phyloP scores from a whole-genome alignment of 2,797 vertebrate genomes.

The Tarsius wallacei region DNA sequence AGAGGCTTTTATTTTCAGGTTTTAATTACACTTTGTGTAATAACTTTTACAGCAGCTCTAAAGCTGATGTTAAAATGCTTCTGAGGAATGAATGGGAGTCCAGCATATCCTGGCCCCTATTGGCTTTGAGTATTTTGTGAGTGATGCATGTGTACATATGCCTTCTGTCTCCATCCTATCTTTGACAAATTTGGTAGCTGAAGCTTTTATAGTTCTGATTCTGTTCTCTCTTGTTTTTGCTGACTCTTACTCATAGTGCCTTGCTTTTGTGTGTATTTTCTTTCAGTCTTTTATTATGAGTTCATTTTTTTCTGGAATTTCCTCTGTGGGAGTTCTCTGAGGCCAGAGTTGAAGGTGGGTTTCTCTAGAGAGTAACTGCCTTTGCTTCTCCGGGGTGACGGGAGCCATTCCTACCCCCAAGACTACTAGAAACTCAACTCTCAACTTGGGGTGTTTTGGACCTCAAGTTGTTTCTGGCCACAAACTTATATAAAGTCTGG shows the following conservation, averaged over 20 bases:
- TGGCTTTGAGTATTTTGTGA: background rate
- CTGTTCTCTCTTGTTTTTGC: background rate
- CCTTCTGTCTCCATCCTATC: background rate
- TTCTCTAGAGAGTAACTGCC: background rate
- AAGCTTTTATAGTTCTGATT: background rate
- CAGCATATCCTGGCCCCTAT: background rate
- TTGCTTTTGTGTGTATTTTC: background rate
- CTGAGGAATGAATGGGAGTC: background rate
- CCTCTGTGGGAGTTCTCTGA: background rate
- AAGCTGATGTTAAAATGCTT: background rate
- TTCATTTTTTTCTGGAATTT: background rate
- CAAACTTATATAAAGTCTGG: background rate
- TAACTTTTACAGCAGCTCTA: background rate
- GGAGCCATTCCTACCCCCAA: background rate
- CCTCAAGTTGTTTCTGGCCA: constrained; percentile 9
- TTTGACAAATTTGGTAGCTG: background rate
- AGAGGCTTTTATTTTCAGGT: background rate
- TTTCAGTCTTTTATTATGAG: background rate
- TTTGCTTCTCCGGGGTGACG: background rate
- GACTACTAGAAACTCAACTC: background rate
- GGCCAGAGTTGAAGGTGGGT: background rate
- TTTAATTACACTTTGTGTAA: background rate
- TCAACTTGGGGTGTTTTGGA: background rate
- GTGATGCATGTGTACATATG: background rate
- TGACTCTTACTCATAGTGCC: background rate